Percentiles rank a stretch among this genome's conserved stretches.
phyloP scores from a whole-genome alignment of 1,140 invertebrate species.

The Aphelenchoides fujianensis region DNA sequence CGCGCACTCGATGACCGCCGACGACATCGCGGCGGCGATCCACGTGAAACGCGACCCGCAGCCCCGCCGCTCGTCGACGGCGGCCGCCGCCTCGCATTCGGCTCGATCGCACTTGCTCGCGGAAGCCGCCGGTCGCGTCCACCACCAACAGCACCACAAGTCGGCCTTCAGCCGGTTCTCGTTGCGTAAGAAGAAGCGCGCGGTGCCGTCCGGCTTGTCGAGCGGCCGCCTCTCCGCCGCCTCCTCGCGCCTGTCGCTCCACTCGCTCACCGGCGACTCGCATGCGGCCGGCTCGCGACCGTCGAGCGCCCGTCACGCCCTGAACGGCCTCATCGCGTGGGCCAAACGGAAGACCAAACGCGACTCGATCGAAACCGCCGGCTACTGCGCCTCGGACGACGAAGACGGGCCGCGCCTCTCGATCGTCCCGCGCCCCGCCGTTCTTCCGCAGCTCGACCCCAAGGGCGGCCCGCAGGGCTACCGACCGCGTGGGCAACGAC shows the following conservation, averaged over 20 bases:
- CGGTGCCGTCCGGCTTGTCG: not conserved
- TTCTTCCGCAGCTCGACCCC: not conserved
- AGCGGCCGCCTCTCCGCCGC: not conserved
- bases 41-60: not conserved
- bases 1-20: too few species aligned
- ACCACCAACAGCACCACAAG: not conserved
- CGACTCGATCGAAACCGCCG: not conserved
- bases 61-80: not conserved
- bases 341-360: not conserved
- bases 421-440: not conserved
- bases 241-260: not conserved
- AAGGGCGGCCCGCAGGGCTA: conserved; percentile 15
- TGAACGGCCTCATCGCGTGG: not conserved
- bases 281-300: not conserved
- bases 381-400: not conserved
- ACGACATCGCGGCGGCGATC: not conserved
- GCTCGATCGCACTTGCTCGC: not conserved
- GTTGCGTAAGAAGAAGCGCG: not conserved
- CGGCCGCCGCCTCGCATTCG: not conserved
- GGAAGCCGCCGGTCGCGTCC: not conserved
- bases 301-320: not conserved
- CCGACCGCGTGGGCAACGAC: not conserved
- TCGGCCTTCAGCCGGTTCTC: not conserved
- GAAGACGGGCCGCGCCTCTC: not conserved
- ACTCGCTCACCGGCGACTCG: not conserved